Conservation (phyloP, 2,113 vertebrate species). For the Dromas ardeola region DNA sequence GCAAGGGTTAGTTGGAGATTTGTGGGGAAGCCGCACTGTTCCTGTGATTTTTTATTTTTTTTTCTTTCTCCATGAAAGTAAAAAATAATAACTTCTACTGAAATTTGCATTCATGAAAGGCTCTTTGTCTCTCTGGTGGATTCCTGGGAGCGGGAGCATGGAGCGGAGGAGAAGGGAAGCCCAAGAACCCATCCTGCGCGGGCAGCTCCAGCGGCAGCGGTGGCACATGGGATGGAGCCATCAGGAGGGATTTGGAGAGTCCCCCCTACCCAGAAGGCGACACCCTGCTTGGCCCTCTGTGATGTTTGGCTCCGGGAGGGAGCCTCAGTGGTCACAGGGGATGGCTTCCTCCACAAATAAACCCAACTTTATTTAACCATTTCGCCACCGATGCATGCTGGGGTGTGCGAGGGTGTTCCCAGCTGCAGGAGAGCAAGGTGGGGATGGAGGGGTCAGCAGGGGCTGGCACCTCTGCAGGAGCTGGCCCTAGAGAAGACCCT, state of each 20-base stretch:
- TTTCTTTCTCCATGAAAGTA: neutral
- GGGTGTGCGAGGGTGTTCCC: neutral
- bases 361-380: neutral
- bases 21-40: neutral
- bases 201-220: accelerated
- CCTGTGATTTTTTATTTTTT: neutral
- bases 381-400: neutral
- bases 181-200: neutral
- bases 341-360: neutral
- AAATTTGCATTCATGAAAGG: neutral
- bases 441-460: neutral
- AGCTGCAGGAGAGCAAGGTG: accelerated
- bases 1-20: conserved; percentile 66
- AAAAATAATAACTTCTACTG: conserved; percentile 1
- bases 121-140: neutral
- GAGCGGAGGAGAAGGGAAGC: neutral
- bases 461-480: neutral
- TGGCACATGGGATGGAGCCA: neutral
- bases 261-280: no score
- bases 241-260: neutral
- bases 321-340: neutral
- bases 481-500: neutral
- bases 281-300: neutral
- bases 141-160: neutral
- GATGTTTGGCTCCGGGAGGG: neutral